phyloP scores from a whole-genome alignment of 2,797 vertebrate genomes.

The Rhinophrynus dorsalis region DNA sequence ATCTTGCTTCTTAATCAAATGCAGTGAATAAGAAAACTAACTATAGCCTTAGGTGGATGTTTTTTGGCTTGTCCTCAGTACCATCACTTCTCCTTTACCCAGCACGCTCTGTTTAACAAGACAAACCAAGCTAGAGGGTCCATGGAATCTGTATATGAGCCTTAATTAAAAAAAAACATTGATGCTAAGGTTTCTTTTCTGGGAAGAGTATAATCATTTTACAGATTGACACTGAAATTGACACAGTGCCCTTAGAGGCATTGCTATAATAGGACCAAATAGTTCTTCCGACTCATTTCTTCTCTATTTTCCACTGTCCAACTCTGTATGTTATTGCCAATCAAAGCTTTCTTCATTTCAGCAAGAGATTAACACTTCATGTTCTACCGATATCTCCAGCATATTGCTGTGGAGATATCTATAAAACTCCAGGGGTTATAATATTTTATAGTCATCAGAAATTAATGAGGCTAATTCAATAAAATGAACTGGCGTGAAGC shows the following conservation, averaged over 20 bases:
- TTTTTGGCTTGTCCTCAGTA: no score
- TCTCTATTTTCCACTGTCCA: slow-evolving; percentile 3
- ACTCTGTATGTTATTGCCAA: background rate
- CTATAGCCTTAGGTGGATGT: no score
- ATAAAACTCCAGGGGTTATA: no score
- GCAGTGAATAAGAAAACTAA: no score
- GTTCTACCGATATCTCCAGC: no score
- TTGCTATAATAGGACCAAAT: background rate
- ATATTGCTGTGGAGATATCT: no score
- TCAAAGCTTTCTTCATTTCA: background rate
- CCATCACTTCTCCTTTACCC: background rate
- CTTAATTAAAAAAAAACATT: slow-evolving; percentile 13
- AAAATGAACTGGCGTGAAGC: no score
- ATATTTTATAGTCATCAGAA: no score
- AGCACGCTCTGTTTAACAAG: no score
- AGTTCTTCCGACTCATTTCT: background rate
- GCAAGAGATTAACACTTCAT: background rate
- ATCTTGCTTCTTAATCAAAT: no score
- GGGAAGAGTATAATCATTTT: background rate
- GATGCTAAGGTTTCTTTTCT: background rate
- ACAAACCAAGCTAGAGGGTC: background rate
- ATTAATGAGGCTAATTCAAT: no score
- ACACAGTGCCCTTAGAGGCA: background rate
- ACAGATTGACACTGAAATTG: background rate
- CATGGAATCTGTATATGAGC: background rate